Evolutionary conservation across 2,797 vertebrate genomes (phyloP).

Genomic region (Vultur gryphus): DNA sequence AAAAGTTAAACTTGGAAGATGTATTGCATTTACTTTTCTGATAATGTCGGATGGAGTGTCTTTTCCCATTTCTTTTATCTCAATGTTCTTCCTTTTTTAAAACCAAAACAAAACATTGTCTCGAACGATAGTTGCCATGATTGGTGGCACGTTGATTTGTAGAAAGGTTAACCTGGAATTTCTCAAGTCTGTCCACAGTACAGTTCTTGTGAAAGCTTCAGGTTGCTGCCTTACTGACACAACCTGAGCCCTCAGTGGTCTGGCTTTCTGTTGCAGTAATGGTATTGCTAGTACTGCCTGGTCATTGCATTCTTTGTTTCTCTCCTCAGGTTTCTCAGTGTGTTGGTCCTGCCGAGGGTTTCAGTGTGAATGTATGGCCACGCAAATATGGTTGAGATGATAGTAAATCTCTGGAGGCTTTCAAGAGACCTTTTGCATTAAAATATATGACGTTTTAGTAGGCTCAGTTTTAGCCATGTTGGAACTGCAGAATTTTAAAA

Average conservation of each 20-base stretch:
- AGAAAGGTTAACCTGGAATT: not conserved
- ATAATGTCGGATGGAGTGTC: no score
- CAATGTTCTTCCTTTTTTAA: not conserved
- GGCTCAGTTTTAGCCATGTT: not conserved
- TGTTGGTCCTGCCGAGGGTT: not conserved
- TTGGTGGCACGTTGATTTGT: not conserved
- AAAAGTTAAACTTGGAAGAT: not conserved
- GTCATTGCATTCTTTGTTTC: not conserved
- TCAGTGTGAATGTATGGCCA: not conserved
- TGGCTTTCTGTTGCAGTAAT: not conserved
- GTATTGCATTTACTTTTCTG: not conserved
- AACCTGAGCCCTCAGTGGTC: not conserved
- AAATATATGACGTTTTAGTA: not conserved
- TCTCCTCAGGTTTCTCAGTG: not conserved
- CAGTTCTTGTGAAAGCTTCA: not conserved
- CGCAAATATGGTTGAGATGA: not conserved
- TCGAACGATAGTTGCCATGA: not conserved
- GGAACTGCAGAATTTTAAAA: not conserved
- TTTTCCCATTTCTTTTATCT: not conserved
- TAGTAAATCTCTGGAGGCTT: not conserved
- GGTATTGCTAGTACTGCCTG: not conserved
- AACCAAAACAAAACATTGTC: not conserved
- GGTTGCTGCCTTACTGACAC: not conserved
- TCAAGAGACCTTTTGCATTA: not conserved
- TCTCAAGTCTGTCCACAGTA: not conserved